Base-by-base conservation (phyloP, 2,888 invertebrate species). In the Meteorus colon region DNA sequence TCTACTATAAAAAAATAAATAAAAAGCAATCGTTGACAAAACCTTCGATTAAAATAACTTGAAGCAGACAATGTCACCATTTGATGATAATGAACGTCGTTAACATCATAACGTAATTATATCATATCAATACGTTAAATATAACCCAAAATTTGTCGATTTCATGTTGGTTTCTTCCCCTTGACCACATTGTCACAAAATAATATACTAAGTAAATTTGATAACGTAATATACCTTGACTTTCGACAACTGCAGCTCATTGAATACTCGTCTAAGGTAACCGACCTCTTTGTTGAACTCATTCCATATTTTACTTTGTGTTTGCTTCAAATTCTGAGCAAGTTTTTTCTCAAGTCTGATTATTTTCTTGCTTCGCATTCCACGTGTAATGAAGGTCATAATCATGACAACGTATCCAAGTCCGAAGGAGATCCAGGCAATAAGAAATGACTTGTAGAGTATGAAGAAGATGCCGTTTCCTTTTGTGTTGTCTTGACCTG, bases 341-440 rank as follows among this genome's bases (percentile, higher is more conserved):
- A 96, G 90, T 86, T 95, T 94, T 83, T 95, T 95, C 87, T 96
- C 96, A 79, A 96, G 90, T 83, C 92, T 91, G 51, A 93, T 92
- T 73, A 96, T 92, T 82, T 93, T 92, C 86, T 96, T 95, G 81
- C 95, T 96, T 72, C 92, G 91, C 92, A 95, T 92, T 4, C 94
- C 95, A 76, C 93, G 92, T 0, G 96, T 94, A 81, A 97, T 95
- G 85, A 96, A 96, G 1, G 95, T 95, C 82, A 96, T 93, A 65
- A 96, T 93, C 97, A 97, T 97, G 31, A 97, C 94, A 63, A 97
- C 92, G 89, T 97, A 97, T 0, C 97, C 97, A 79, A 97, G 92
- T 0, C 97, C 97, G 85, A 97, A 96, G 77, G 97, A 96, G 73
- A 97, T 96, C 97, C 97, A 97, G 34, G 95, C 89, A 45, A 97